Evolutionary conservation across 2,113 vertebrate genomes (phyloP).

Genomic region (Salvelinus sp.): DNA sequence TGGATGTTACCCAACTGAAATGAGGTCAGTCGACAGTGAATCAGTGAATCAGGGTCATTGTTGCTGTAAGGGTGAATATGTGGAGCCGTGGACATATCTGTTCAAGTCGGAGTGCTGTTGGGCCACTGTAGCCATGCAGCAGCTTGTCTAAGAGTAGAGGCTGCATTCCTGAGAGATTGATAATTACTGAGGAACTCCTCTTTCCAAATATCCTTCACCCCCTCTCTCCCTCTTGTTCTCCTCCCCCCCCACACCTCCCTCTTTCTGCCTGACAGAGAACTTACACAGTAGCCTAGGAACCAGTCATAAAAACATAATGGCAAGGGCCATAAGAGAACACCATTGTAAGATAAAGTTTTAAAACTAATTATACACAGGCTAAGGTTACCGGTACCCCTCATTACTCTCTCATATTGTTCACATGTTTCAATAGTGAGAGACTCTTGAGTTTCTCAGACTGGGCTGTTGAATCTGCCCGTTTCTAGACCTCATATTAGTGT

Average conservation of each 20-base stretch:
- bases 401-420: constrained; percentile 14
- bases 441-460: constrained; percentile 3
- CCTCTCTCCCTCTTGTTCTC: constrained; percentile 1
- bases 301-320: constrained; percentile 46
- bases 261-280: not conserved
- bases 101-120: constrained; percentile 30
- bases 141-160: constrained; percentile 64
- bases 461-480: not conserved
- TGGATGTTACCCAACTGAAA: not conserved
- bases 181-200: constrained; percentile 69
- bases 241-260: not conserved
- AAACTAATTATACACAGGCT: constrained; percentile 26
- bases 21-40: not conserved
- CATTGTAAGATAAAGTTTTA: constrained; percentile 58
- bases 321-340: constrained; percentile 44
- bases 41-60: not conserved
- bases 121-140: constrained; percentile 62
- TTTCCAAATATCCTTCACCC: constrained; percentile 57
- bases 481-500: not conserved
- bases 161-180: constrained; percentile 74
- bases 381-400: not conserved
- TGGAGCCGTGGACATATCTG: constrained; percentile 20
- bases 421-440: not conserved
- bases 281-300: constrained; percentile 33
- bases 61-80: not conserved